Conservation (phyloP, 2,113 vertebrate species). For the Percina caprodes region DNA sequence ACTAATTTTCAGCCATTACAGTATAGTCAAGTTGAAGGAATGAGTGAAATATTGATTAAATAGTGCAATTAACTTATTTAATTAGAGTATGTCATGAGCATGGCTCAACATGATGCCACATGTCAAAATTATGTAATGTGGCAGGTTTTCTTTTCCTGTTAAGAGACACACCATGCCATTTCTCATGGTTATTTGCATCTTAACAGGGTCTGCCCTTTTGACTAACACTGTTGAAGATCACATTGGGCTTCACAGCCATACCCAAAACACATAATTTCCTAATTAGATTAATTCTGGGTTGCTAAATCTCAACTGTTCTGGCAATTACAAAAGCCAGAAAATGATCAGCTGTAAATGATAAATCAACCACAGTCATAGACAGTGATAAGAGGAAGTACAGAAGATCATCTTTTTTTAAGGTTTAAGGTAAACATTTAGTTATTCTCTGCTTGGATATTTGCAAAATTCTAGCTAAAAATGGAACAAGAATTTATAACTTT, state of each 20-base stretch:
- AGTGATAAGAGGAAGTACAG: no score
- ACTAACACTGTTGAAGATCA: slow-evolving; percentile 61
- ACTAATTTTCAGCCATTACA: neutral
- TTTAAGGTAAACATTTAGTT: neutral
- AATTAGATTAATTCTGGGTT: slow-evolving; percentile 61
- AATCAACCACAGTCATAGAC: slow-evolving; percentile 8
- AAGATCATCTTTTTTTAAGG: neutral
- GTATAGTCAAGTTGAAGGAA: neutral
- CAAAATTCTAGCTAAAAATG: slow-evolving; percentile 4
- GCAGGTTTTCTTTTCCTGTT: slow-evolving; percentile 14
- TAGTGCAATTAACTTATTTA: neutral
- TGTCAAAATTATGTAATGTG: slow-evolving; percentile 3
- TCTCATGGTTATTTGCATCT: slow-evolving; percentile 54
- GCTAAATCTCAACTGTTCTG: slow-evolving; percentile 50
- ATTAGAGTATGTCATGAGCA: slow-evolving; percentile 2
- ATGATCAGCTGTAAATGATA: slow-evolving; percentile 38
- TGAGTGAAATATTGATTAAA: slow-evolving; percentile 1
- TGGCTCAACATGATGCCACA: neutral
- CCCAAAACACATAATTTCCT: slow-evolving; percentile 53
- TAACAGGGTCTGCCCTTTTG: slow-evolving; percentile 49
- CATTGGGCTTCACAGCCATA: slow-evolving; percentile 53
- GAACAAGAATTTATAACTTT: neutral
- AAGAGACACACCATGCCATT: slow-evolving; percentile 16
- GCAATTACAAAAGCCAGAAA: slow-evolving; percentile 36
- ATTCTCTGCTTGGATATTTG: slow-evolving; percentile 4